phyloP scores from a whole-genome alignment of 2,888 invertebrate species.

The Melipona bicolor region DNA sequence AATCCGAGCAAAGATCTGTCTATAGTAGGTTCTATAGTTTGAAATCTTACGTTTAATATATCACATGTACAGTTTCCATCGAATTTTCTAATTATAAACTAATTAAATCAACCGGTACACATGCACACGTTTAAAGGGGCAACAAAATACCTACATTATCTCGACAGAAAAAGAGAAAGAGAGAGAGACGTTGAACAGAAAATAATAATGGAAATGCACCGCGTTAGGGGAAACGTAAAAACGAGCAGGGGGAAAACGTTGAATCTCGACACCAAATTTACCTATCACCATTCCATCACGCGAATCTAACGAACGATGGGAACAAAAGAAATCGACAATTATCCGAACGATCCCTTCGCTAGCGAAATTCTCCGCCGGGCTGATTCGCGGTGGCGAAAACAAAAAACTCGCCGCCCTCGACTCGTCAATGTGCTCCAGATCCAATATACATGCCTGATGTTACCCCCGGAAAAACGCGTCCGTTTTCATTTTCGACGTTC shows the following conservation, averaged over 20 bases:
- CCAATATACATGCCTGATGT: neutral
- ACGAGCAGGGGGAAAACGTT: neutral
- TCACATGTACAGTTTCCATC: no score
- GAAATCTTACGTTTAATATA: no score
- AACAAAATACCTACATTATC: no score
- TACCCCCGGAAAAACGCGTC: conserved; percentile 2
- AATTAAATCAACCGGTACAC: no score
- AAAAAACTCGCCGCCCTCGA: neutral
- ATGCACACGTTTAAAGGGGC: no score
- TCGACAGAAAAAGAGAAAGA: neutral
- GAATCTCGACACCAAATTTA: neutral
- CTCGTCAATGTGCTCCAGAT: conserved; percentile 4
- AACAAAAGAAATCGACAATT: neutral
- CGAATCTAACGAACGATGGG: neutral
- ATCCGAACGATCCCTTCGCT: neutral
- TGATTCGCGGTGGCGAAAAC: neutral
- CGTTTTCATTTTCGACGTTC: conserved; percentile 39
- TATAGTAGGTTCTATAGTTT: no score
- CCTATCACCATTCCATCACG: neutral
- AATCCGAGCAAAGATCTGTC: no score
- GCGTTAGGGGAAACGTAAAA: neutral
- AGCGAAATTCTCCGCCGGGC: neutral
- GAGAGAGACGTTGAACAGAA: no score
- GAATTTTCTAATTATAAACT: no score
- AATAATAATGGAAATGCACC: neutral